A percentile compares a stretch with the other conserved stretches of the same genome.
phyloP scores from a whole-genome alignment of 2,888 invertebrate genomes.

The Oligia fasciuncula region DNA sequence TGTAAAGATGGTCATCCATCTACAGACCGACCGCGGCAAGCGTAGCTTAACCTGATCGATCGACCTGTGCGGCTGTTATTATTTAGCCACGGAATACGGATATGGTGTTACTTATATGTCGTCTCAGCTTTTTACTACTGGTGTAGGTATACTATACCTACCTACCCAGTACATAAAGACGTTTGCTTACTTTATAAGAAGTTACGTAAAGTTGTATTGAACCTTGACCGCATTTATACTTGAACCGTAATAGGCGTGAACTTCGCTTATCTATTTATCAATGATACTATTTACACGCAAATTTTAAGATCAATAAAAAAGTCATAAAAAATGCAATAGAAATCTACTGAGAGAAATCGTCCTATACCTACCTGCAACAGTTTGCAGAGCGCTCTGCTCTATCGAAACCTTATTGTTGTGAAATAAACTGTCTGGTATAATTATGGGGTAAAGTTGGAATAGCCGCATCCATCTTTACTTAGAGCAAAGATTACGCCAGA shows the following conservation, averaged over 20 bases:
- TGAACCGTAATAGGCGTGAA: conserved; percentile 48
- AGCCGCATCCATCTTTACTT: not conserved
- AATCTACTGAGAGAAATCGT: conserved; percentile 50
- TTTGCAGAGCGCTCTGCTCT: conserved; percentile 15
- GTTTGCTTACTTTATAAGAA: not conserved
- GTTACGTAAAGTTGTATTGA: conserved; percentile 20
- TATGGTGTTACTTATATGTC: not conserved
- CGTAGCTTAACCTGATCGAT: no score
- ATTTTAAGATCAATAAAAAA: conserved; percentile 33
- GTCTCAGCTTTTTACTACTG: not conserved
- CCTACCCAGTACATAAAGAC: not conserved
- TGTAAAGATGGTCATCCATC: no score
- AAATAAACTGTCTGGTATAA: conserved; percentile 12
- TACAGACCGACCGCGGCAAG: no score
- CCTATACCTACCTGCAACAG: conserved; percentile 24
- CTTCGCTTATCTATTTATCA: conserved; percentile 38
- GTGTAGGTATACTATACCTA: not conserved
- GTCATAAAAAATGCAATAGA: conserved; percentile 32
- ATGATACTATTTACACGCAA: conserved; percentile 45
- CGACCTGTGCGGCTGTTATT: no score
- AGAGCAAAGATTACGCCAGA: not conserved
- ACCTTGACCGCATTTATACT: conserved; percentile 50
- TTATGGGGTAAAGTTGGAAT: not conserved
- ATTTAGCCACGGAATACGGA: no score
- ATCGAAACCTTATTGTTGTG: conserved; percentile 24